Evolutionary conservation across 2,797 vertebrate species (phyloP), one percentile per base, ranked within the genome.

Genomic region (Taeniopygia guttata): DNA sequence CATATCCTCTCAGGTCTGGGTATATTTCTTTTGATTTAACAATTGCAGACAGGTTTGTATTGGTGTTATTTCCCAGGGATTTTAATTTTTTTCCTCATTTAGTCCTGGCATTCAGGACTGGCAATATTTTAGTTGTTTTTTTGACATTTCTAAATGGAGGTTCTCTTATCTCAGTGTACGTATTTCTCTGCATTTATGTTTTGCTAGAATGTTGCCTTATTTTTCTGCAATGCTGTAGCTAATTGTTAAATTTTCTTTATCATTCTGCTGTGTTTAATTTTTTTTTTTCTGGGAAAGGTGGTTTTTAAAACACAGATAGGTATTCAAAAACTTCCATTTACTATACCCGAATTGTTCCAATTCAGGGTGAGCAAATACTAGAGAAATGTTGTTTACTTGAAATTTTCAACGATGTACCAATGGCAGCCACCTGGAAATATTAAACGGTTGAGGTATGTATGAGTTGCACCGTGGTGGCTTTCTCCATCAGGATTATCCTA

Each of bases 351-450:
- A 73, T 32, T 59, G 7, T 79, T 88, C 67, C 46, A 25, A 18
- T 88, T 63, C 67, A 67, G 60, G 15, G 49, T 60, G 23, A 86
- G 63, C 21, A 94, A 94, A 78, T 84, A 70, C 54, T 63, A 74
- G n/a, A 86, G 64, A 76, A 81, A 72, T 58, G 16, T 79, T 90
- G 52, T 95, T 95, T 91, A 88, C 55, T 23, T 88, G 83, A 84
- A 94, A 72, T 91, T 82, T 91, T 94, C 42, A 63, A 59, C 78
- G 58, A 15, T 54, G 42, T 84, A 69, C 76, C 62, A 56, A 66
- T 93, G 69, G 34, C 85, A 81, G 52, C 29, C 76, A 70, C 77
- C 55, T 86, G 83, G 59, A 84, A 89, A 94, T 95, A 91, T 43
- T 81, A 64, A 42, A 93, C 68, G 49, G 54, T 46, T 82, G 56